Conservation (phyloP, 92 coral and sea anemone species). For the Plumapathes pennacea region DNA sequence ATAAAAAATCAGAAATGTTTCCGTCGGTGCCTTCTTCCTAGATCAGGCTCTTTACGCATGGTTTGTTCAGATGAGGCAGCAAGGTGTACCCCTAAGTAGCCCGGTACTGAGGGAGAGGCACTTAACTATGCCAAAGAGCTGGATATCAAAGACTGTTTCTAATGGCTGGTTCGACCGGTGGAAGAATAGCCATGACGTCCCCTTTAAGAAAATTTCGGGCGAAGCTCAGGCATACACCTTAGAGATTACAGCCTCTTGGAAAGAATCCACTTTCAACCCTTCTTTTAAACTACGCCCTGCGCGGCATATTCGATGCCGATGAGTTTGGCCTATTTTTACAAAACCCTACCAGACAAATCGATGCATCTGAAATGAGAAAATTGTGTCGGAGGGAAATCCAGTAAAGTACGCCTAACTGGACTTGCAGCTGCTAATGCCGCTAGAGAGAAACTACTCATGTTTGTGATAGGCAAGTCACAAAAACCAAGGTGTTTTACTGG, state of each 20-base stretch:
- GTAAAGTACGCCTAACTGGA: conserved; percentile 23
- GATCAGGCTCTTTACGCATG: too few relatives aligned
- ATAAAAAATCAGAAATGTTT: too few relatives aligned
- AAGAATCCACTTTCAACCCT: conserved; percentile 44
- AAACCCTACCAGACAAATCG: conserved; percentile 46
- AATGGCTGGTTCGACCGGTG: too few relatives aligned
- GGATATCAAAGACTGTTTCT: too few relatives aligned
- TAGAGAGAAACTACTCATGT: conserved; percentile 44
- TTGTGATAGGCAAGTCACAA: conserved; percentile 48
- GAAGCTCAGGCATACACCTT: conserved; percentile 21
- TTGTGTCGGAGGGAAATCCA: conserved; percentile 18
- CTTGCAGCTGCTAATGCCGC: conserved; percentile 41
- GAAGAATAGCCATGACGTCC: too few relatives aligned
- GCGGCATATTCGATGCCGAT: conserved; percentile 46
- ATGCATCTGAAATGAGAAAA: conserved; percentile 40
- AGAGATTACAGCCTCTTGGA: conserved; percentile 48
- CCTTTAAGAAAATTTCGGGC: too few relatives aligned
- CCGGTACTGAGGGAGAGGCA: too few relatives aligned
- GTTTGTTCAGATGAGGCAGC: too few relatives aligned
- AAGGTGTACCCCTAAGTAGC: too few relatives aligned
- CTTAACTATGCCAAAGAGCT: too few relatives aligned
- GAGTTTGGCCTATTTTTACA: conserved; percentile 52
- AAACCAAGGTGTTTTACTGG: conserved; percentile 50
- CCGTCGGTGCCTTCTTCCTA: too few relatives aligned
- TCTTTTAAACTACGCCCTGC: conserved; percentile 46